Evolutionary conservation across 1,140 invertebrate genomes (phyloP).

Genomic region (Drosophila repletoides): DNA sequence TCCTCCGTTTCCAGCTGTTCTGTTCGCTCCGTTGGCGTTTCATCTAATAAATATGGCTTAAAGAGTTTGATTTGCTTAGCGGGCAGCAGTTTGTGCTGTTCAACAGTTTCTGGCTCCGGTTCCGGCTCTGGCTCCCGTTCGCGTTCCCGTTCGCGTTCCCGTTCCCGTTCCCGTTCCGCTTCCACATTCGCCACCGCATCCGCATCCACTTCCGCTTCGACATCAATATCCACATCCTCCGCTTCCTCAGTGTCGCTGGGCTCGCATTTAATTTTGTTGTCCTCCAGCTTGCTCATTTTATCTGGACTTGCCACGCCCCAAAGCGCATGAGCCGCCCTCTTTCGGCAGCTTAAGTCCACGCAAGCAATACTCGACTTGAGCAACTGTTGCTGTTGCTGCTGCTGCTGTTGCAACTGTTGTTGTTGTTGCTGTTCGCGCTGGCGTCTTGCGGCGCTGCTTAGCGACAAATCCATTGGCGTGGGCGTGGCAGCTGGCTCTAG

Average conservation of each 20-base stretch:
- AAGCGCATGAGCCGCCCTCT: slow-evolving; percentile 55
- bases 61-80: slow-evolving; percentile 85
- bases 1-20: slow-evolving; percentile 27
- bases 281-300: slow-evolving; percentile 63
- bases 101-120: slow-evolving; percentile 25
- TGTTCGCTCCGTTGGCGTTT: slow-evolving; percentile 64
- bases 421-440: slow-evolving; percentile 43
- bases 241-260: slow-evolving; percentile 31
- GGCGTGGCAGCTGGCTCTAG: slow-evolving; percentile 45
- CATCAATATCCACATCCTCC: slow-evolving; percentile 34
- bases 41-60: slow-evolving; percentile 87
- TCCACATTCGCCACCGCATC: slow-evolving; percentile 45
- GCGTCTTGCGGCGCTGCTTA: slow-evolving; percentile 55
- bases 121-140: slow-evolving; percentile 28
- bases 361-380: slow-evolving; percentile 18
- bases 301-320: slow-evolving; percentile 32
- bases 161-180: slow-evolving; percentile 19
- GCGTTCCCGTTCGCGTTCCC: slow-evolving; percentile 31
- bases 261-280: slow-evolving; percentile 62
- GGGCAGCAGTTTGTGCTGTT: slow-evolving; percentile 50
- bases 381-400: slow-evolving; percentile 20
- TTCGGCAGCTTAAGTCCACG: slow-evolving; percentile 73
- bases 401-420: slow-evolving; percentile 26
- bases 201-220: slow-evolving; percentile 25
- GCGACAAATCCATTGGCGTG: slow-evolving; percentile 71